A percentile compares a stretch with the other conserved stretches of the same genome.
Conservation (phyloP, 2,888 invertebrate species). For the Glyphotaelius pellucidus region DNA sequence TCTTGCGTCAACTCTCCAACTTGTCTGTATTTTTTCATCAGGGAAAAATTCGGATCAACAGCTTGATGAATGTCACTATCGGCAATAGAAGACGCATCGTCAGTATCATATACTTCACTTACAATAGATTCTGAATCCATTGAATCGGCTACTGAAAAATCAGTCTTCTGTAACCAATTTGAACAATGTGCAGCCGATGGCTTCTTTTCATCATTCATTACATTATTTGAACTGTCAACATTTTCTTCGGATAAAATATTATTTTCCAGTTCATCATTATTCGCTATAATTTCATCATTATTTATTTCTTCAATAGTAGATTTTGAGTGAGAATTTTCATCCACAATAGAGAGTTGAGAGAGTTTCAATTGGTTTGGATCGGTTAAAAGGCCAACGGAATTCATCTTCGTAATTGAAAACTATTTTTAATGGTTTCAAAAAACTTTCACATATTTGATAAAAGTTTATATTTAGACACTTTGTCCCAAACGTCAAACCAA, state of each 20-base stretch:
- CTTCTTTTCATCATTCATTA: not conserved
- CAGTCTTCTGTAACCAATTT: constrained; percentile 43
- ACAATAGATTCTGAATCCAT: constrained; percentile 21
- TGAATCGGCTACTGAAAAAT: constrained; percentile 39
- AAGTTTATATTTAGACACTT: not conserved
- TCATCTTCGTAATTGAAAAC: not conserved
- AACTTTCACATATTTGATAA: not conserved
- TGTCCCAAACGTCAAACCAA: not conserved
- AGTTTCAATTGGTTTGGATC: not conserved
- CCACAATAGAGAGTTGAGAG: not conserved
- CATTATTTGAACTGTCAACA: not conserved
- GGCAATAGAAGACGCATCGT: constrained; percentile 12
- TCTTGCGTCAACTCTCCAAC: not conserved
- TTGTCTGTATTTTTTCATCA: constrained; percentile 16
- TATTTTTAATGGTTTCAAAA: not conserved
- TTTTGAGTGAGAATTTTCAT: not conserved
- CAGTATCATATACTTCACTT: constrained; percentile 36
- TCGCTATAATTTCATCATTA: not conserved
- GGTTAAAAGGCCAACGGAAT: not conserved
- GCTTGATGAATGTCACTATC: constrained; percentile 37
- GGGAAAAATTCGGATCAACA: not conserved
- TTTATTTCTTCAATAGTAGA: not conserved
- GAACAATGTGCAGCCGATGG: constrained; percentile 44
- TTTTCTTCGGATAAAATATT: not conserved
- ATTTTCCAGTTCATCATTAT: not conserved